Conservation (phyloP, 2,888 invertebrate species). For the Scaptomyza flava region DNA sequence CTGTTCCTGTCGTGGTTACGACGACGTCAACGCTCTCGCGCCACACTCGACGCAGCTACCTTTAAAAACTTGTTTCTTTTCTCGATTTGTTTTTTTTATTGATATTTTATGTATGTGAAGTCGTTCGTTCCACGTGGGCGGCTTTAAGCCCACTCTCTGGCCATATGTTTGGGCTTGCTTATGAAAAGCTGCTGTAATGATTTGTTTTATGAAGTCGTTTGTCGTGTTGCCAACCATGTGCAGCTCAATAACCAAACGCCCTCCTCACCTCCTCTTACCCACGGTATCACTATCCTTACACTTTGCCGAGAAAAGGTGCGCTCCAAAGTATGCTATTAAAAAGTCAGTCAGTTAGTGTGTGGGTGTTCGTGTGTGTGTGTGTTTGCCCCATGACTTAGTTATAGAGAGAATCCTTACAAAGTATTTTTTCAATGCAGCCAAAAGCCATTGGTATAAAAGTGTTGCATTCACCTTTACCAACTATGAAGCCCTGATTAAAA, state of each 20-base stretch:
- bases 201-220: slow-evolving; percentile 72
- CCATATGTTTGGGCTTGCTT: slow-evolving; percentile 43
- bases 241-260: slow-evolving; percentile 4
- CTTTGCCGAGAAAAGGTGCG: slow-evolving; percentile 9
- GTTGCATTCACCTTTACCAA: slow-evolving; percentile 25
- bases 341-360: background rate
- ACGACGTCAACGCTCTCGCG: slow-evolving; percentile 37
- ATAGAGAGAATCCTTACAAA: slow-evolving; percentile 37
- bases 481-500: slow-evolving; percentile 20
- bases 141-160: background rate
- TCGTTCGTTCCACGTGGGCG: slow-evolving; percentile 25
- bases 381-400: slow-evolving; percentile 58
- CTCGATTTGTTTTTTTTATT: slow-evolving; percentile 50
- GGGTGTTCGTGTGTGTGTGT: background rate
- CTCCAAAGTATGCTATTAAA: slow-evolving; percentile 12
- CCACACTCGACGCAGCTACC: slow-evolving; percentile 66
- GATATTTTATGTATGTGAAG: slow-evolving; percentile 76
- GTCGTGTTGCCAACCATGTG: slow-evolving; percentile 25
- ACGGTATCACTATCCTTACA: background rate
- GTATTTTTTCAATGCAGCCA: slow-evolving; percentile 13
- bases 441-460: slow-evolving; percentile 6
- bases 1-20: slow-evolving; percentile 47
- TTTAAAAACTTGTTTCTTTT: slow-evolving; percentile 55
- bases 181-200: slow-evolving; percentile 76
- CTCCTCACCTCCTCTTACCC: background rate